These are phyloP conservation scores for Folsomia candida DNA, from an alignment of 2,888 invertebrate genomes.

Conservation along the genomic window DNA sequence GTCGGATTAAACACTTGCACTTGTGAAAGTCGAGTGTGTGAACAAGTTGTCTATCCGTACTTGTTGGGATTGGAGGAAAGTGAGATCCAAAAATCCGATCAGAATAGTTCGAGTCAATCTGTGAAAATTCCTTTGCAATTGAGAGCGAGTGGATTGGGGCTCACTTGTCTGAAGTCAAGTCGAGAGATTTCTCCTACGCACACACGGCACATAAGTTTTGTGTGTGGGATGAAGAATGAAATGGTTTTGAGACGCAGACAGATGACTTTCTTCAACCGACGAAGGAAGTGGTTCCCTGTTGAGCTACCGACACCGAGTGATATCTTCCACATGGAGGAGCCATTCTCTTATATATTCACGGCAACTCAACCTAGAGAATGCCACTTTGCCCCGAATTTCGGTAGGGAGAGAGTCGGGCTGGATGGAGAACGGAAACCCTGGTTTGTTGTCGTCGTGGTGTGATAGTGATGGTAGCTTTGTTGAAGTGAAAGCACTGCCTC, in stretches of 20 bases:
- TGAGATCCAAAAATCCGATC: not conserved
- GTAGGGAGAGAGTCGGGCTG: no score
- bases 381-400: conserved; percentile 14
- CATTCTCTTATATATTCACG: conserved; percentile 24
- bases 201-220: no score
- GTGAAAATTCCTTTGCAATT: not conserved
- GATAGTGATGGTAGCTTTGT: no score
- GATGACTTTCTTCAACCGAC: not conserved
- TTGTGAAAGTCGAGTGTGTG: not conserved
- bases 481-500: no score
- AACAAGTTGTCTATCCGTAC: not conserved
- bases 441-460: no score
- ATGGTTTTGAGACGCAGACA: not conserved
- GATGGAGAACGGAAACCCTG: no score
- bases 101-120: not conserved
- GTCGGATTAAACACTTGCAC: not conserved
- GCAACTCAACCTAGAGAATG: not conserved
- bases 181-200: no score
- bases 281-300: conserved; percentile 10
- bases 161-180: not conserved
- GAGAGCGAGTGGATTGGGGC: not conserved
- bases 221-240: not conserved
- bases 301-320: conserved; percentile 19
- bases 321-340: conserved; percentile 20
- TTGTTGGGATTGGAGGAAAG: not conserved